Conservation (phyloP, 2,113 vertebrate species). For the Nerophis ophidion region DNA sequence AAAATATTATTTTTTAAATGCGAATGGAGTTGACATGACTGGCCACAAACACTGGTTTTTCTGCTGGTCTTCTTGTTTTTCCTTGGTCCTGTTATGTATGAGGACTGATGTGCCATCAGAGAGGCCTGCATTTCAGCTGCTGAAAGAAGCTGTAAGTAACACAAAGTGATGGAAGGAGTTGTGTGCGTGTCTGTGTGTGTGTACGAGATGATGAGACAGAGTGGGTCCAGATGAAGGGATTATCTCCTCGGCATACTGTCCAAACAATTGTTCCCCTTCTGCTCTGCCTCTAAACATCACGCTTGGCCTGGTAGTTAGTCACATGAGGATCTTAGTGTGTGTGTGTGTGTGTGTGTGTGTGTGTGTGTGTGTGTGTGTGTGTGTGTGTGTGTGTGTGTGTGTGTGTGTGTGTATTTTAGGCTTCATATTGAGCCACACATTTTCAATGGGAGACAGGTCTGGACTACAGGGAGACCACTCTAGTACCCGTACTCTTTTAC, state of each 20-base stretch:
- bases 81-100: slow-evolving; percentile 6
- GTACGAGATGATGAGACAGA: slow-evolving; percentile 36
- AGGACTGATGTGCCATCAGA: slow-evolving; percentile 9
- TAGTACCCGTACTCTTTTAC: too few species aligned
- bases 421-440: too few species aligned
- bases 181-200: slow-evolving; percentile 10
- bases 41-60: neutral
- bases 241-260: slow-evolving; percentile 51
- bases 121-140: slow-evolving; percentile 9
- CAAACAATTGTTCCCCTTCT: slow-evolving; percentile 54
- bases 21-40: neutral
- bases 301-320: slow-evolving; percentile 41
- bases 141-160: slow-evolving; percentile 26
- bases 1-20: neutral
- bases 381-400: too few species aligned
- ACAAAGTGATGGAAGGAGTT: neutral
- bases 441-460: too few species aligned
- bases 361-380: too few species aligned
- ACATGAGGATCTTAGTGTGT: slow-evolving; percentile 8
- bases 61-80: neutral
- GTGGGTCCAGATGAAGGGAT: slow-evolving; percentile 58
- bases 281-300: slow-evolving; percentile 34
- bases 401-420: too few species aligned
- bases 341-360: neutral
- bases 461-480: too few species aligned